Evolutionary conservation across 2,888 invertebrate genomes (phyloP).

Genomic region (Parnassius glacialis): DNA sequence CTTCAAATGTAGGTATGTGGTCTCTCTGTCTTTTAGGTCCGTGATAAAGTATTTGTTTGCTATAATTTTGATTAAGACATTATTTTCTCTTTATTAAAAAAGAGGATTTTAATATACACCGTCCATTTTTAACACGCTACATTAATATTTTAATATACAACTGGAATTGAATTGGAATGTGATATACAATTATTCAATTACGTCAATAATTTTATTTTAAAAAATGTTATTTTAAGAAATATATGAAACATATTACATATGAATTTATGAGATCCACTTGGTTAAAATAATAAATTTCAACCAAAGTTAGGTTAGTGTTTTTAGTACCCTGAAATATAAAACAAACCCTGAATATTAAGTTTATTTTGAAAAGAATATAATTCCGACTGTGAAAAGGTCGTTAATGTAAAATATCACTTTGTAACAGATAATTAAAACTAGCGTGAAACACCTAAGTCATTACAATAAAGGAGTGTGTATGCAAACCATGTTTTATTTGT

Average conservation of each 20-base stretch:
- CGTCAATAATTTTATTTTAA: background rate
- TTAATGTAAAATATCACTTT: slow-evolving; percentile 14
- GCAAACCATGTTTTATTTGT: slow-evolving; percentile 1
- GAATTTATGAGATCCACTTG: slow-evolving; percentile 28
- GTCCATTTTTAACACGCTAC: slow-evolving; percentile 18
- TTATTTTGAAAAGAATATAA: slow-evolving; percentile 23
- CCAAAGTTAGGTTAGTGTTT: slow-evolving; percentile 49
- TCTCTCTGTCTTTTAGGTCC: too few relatives aligned
- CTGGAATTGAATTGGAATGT: slow-evolving; percentile 1
- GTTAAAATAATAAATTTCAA: slow-evolving; percentile 42
- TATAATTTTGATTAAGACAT: background rate
- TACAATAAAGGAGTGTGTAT: slow-evolving; percentile 32
- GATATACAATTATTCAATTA: background rate
- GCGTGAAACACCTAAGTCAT: slow-evolving; percentile 60
- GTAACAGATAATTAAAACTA: slow-evolving; percentile 12
- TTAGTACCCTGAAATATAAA: slow-evolving; percentile 19
- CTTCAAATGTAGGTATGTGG: too few relatives aligned
- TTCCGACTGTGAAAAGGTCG: slow-evolving; percentile 24
- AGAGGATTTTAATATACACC: slow-evolving; percentile 4
- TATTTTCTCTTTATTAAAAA: background rate
- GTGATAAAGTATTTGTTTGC: background rate
- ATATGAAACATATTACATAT: background rate
- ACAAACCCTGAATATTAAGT: slow-evolving; percentile 4
- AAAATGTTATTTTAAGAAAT: slow-evolving; percentile 6
- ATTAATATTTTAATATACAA: background rate